Evolutionary conservation across 2,797 vertebrate genomes (phyloP), one percentile per base, ranked within the genome.

Genomic region (Thalassophryne amazonica): DNA sequence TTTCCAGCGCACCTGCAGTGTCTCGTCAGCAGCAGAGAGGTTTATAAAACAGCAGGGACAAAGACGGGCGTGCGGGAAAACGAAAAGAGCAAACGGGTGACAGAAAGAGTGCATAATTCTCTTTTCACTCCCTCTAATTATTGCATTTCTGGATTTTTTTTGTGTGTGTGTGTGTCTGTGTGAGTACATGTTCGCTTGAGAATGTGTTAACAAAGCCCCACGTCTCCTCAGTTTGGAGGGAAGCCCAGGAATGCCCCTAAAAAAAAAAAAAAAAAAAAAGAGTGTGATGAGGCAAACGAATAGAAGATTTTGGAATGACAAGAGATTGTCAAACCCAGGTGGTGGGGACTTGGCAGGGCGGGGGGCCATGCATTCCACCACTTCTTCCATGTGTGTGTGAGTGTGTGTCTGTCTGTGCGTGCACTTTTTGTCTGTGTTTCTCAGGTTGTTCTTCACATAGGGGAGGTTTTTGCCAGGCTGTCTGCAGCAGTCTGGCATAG

Each of bases 1-100:
- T 65, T 64, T 81, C 77, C 77, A 70, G 53, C 25, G 67, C 84
- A 88, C 84, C 86, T 88, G 86, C 83, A 78, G 76, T 53, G 72
- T 69, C 80, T 74, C 58, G 24, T 82, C 76, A 68, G 63, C 70
- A 33, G 74, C 54, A 65, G 62, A 78, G 40, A 67, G 73, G 54
- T 6, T 56, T 84, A 3, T 47, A 33, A 49, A 48, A 40, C 42
- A 24, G 45, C 34, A 42, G 47, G 56, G 33, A 27, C 53, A 60
- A 39, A 68, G 57, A 35, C 49, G 52, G 66, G 32, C 37, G 7
- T 39, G 10, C 39, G 68, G 68, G 73, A 49, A 73, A 68, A 54
- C 74, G 79, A 39, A 68, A 42, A 55, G 51, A 78, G 66, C 27
- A 75, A 72, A 70, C 56, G 31, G 55, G 75, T 73, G 74, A 67